phyloP scores from a whole-genome alignment of 2,113 vertebrate genomes.

The Chunga burmeisteri region DNA sequence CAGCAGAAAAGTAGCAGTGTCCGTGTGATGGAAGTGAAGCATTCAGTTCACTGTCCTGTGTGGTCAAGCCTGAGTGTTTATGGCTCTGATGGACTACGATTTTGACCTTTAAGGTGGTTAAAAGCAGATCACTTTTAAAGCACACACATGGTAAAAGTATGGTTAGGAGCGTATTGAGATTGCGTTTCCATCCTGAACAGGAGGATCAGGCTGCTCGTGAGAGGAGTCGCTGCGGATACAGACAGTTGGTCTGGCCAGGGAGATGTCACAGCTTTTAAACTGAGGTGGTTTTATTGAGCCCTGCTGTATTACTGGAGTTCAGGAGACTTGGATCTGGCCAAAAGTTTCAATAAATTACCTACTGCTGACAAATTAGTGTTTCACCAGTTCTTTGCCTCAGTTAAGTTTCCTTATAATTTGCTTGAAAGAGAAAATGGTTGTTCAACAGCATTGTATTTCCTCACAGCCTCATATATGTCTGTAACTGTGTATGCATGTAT shows the following conservation, averaged over 20 bases:
- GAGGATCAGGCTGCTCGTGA: background rate
- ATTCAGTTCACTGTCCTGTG: background rate
- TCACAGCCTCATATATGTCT: background rate
- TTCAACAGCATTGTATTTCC: background rate
- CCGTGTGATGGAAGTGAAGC: background rate
- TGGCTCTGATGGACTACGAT: background rate
- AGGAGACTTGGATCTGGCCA: background rate
- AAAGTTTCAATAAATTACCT: background rate
- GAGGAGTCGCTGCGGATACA: background rate
- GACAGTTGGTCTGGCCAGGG: background rate
- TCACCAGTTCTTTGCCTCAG: slow-evolving; percentile 1
- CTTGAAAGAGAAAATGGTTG: background rate
- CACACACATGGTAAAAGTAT: background rate
- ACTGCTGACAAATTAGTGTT: background rate
- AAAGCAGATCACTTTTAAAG: background rate
- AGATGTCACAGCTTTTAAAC: background rate
- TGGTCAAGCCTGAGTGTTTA: background rate
- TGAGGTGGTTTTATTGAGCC: background rate
- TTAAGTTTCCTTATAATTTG: background rate
- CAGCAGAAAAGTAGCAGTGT: background rate
- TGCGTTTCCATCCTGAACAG: background rate
- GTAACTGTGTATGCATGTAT: too few species aligned
- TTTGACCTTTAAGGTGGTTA: background rate
- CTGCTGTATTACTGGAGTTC: background rate
- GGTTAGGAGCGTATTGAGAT: background rate